Percentiles rank a stretch among this genome's conserved stretches.
These are phyloP conservation scores for Natrix natrix DNA, from an alignment of 2,797 vertebrate species.

Conservation along the genomic window DNA sequence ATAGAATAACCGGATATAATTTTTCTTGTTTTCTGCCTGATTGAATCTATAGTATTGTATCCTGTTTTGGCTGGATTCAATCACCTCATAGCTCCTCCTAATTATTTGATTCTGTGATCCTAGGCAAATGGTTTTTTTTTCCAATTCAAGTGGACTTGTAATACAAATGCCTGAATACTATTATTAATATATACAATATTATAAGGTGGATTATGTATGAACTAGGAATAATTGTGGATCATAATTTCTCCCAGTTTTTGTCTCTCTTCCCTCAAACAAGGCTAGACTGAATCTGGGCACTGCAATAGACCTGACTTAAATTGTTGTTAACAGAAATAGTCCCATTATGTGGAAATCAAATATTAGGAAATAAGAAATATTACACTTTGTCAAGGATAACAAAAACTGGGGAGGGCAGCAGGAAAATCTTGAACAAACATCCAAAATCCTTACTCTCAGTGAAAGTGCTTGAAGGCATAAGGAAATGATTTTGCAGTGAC, in stretches of 20 bases:
- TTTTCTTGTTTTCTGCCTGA: neutral
- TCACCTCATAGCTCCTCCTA: neutral
- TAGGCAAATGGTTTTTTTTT: neutral
- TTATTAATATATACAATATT: neutral
- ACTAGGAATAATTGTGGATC: neutral
- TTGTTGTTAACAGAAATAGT: neutral
- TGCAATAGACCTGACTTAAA: neutral
- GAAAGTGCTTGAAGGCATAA: neutral
- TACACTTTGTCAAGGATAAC: neutral
- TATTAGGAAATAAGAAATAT: neutral
- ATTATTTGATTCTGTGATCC: neutral
- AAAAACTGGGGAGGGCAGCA: neutral
- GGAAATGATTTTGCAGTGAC: neutral
- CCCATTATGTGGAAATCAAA: neutral
- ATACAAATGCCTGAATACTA: neutral
- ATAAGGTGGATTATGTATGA: neutral
- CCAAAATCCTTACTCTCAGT: neutral
- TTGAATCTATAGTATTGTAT: neutral
- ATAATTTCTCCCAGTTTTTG: neutral
- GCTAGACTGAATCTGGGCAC: too few relatives aligned
- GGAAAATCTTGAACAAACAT: neutral
- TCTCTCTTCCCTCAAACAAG: neutral
- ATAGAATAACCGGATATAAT: neutral
- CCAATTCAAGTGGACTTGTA: neutral
- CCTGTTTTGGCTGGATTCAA: neutral